phyloP scores from a whole-genome alignment of 2,888 invertebrate genomes.

The Bombylius discolor region DNA sequence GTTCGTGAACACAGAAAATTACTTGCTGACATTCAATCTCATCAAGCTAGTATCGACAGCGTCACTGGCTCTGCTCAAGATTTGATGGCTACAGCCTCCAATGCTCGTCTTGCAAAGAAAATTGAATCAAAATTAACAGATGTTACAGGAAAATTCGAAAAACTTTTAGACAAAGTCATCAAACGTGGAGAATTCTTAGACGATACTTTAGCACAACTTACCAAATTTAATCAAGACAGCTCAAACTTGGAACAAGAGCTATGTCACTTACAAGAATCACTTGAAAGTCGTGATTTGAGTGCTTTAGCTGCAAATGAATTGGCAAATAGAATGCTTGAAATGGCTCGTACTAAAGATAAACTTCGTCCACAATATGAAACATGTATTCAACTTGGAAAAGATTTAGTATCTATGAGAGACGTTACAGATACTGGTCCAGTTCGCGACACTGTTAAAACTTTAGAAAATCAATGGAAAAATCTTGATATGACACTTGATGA shows the following conservation, averaged over 20 bases:
- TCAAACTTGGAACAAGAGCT: conserved; percentile 59
- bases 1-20: conserved; percentile 72
- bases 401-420: conserved; percentile 68
- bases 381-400: conserved; percentile 67
- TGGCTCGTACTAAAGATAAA: conserved; percentile 40
- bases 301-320: conserved; percentile 53
- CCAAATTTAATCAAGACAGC: conserved; percentile 53
- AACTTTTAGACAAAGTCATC: conserved; percentile 63
- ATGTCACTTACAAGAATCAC: conserved; percentile 53
- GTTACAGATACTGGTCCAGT: conserved; percentile 75
- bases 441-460: conserved; percentile 69
- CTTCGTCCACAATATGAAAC: conserved; percentile 60
- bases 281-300: conserved; percentile 59
- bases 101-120: conserved; percentile 77
- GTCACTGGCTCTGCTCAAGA: conserved; percentile 68
- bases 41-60: conserved; percentile 72
- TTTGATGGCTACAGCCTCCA: conserved; percentile 65
- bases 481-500: conserved; percentile 71
- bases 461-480: conserved; percentile 84
- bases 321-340: conserved; percentile 42
- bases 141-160: conserved; percentile 72
- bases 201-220: conserved; percentile 56
- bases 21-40: conserved; percentile 73
- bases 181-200: conserved; percentile 73
- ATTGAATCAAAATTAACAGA: conserved; percentile 82